Base-by-base conservation (phyloP, 2,113 vertebrate genomes). In the Lampris megalopsis region DNA sequence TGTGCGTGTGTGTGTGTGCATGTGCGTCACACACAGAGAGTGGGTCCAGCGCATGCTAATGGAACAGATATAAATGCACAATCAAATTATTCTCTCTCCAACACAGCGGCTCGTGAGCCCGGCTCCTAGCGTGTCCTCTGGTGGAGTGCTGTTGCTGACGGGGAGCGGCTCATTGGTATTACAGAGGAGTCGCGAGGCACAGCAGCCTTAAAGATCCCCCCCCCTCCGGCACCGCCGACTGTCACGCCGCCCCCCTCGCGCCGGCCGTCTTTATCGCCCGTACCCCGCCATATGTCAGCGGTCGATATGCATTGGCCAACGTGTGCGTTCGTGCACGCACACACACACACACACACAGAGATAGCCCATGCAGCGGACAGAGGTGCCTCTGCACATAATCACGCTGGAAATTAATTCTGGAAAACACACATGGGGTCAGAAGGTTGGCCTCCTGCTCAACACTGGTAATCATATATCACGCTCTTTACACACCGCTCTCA, bases 151-250 rank as follows among this genome's bases (percentile, higher is more conserved):
- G 61, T 43, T 2, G 82, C 81, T 85, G 80, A 86, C 79, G 83
- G 87, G 90, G 88, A 92, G 88, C 87, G 88, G 85, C 86, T 89
- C 82, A 69, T 77, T 81, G 79, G 86, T 78, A 85, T 86, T 83
- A 86, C 77, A 80, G 71, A 74, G 13, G 37, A 68, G 68, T 79
- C 42, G 80, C 83, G 75, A 82, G 90, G 80, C 68, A 41, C 80
- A 77, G 77, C 75, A 58, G 73, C 83, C 77, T 83, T 79, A 83
- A 82, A 87, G 71, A 80, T n/a, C n/a, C n/a, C 77, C 40, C 65
- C 84, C 85, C 81, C 85, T 69, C 35, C 45, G 84, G 83, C 76
- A 65, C 54, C 62, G 68, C 70, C 89, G 71, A 52, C 77, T 54
- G 80, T 73, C 63, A 82, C 75, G 11, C 59, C 11, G 6, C 66